Percentiles rank a stretch among this genome's conserved stretches.
phyloP scores from a whole-genome alignment of 2,888 invertebrate species.

The Heliconius sara region DNA sequence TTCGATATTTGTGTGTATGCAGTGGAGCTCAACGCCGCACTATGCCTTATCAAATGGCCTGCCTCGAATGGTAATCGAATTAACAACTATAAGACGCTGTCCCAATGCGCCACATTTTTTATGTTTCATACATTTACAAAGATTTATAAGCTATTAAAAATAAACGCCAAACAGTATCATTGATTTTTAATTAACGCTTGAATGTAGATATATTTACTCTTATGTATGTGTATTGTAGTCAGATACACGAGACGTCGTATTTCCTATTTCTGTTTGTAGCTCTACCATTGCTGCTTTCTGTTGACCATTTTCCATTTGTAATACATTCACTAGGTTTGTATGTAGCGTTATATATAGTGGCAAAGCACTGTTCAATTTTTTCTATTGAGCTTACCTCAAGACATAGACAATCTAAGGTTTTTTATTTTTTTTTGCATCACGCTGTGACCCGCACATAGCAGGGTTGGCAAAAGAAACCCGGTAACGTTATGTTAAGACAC shows the following conservation, averaged over 20 bases:
- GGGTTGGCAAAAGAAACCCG: no score
- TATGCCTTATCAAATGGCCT: not conserved
- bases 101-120: not conserved
- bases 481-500: not conserved
- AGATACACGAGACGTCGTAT: conserved; percentile 6
- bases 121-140: no score
- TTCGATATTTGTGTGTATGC: not conserved
- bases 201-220: not conserved
- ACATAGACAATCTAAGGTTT: no score
- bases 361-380: not conserved
- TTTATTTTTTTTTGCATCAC: no score
- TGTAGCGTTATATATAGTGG: not conserved
- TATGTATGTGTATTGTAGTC: not conserved
- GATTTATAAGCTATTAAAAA: not conserved
- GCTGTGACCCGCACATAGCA: no score
- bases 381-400: not conserved
- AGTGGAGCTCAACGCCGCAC: not conserved
- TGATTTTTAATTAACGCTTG: conserved; percentile 53
- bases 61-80: not conserved
- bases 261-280: conserved; percentile 5
- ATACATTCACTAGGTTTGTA: not conserved
- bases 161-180: conserved; percentile 45
- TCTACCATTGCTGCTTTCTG: not conserved
- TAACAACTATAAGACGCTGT: not conserved
- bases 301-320: not conserved